Evolutionary conservation across 2,113 vertebrate genomes (phyloP).

Genomic region (Noturus placidus): DNA sequence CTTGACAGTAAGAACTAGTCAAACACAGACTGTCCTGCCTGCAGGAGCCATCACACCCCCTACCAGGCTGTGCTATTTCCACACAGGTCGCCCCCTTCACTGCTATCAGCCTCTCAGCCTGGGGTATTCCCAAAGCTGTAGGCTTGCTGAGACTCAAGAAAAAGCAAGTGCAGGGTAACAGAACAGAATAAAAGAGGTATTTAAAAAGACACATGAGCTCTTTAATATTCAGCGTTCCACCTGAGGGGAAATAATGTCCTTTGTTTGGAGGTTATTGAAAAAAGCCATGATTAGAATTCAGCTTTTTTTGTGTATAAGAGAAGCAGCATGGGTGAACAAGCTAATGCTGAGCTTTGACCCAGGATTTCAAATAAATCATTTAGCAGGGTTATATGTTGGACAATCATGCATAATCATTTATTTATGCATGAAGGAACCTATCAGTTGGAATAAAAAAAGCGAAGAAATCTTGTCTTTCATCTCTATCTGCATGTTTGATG

Average conservation of each 20-base stretch:
- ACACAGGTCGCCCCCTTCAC: conserved; percentile 15
- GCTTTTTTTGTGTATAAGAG: conserved; percentile 35
- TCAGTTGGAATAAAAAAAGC: not conserved
- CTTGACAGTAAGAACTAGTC: conserved; percentile 33
- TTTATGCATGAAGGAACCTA: not conserved
- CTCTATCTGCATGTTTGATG: conserved; percentile 11
- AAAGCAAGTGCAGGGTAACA: conserved; percentile 17
- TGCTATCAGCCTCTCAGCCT: conserved; percentile 37
- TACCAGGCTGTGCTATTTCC: conserved; percentile 35
- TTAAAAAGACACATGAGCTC: conserved; percentile 40
- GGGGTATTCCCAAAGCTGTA: conserved; percentile 34
- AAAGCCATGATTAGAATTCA: conserved; percentile 34
- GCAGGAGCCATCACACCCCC: conserved; percentile 42
- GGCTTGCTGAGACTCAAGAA: conserved; percentile 36
- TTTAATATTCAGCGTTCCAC: conserved; percentile 48
- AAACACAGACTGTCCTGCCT: conserved; percentile 38
- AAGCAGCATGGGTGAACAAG: conserved; percentile 32
- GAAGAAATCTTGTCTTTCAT: not conserved
- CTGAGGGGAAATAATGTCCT: conserved; percentile 45
- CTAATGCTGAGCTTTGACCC: conserved; percentile 31
- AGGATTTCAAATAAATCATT: conserved; percentile 37
- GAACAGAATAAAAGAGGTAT: conserved; percentile 38
- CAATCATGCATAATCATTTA: not conserved
- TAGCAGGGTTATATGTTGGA: conserved; percentile 20
- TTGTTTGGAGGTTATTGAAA: conserved; percentile 49